Evolutionary conservation across 2,113 vertebrate species (phyloP).

Genomic region (Columba janthina): DNA sequence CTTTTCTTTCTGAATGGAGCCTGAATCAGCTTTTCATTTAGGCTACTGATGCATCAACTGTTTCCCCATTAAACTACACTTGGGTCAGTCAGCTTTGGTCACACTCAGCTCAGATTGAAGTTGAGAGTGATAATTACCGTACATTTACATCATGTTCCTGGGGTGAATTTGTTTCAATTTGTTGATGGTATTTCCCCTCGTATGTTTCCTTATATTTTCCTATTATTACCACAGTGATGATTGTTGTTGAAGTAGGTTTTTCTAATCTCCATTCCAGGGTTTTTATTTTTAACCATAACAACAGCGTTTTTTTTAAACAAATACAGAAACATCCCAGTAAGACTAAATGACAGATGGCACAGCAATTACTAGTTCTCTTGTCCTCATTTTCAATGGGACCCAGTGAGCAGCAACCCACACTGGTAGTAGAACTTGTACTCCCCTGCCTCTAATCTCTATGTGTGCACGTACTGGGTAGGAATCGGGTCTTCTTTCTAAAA

Average conservation of each 20-base stretch:
- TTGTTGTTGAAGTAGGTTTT: neutral
- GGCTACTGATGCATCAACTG: constrained; percentile 56
- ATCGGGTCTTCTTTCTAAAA: neutral
- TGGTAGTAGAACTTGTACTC: neutral
- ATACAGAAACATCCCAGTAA: neutral
- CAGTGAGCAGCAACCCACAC: neutral
- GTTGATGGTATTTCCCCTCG: neutral
- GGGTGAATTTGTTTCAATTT: neutral
- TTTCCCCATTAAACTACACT: constrained; percentile 38
- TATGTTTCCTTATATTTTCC: neutral
- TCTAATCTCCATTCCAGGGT: neutral
- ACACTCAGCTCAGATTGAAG: neutral
- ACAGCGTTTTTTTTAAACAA: neutral
- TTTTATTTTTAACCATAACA: neutral
- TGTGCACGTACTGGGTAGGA: neutral
- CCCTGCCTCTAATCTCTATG: neutral
- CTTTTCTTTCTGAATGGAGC: constrained; percentile 48
- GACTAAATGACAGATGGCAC: neutral
- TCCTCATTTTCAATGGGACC: neutral
- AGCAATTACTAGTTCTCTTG: neutral
- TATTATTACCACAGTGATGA: neutral
- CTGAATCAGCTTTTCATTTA: constrained; percentile 69
- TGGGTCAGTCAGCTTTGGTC: neutral
- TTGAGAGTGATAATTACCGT: neutral
- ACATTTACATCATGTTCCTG: neutral